These are phyloP conservation scores for Mormyrops attenuatus DNA, from an alignment of 2,797 vertebrate species.

Conservation along the genomic window DNA sequence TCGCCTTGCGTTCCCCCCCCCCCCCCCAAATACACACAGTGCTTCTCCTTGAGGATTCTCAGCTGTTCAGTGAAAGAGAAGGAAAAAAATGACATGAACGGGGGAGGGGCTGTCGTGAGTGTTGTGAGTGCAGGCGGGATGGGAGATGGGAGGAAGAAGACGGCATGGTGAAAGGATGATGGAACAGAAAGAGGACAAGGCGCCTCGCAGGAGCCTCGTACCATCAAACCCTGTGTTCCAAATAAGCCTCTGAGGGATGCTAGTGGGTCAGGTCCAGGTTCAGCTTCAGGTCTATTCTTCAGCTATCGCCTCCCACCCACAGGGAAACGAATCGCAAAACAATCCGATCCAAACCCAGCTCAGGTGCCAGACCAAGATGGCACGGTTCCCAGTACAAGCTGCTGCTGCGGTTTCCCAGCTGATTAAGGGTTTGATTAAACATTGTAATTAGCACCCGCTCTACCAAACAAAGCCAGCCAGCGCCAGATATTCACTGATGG, in stretches of 20 bases:
- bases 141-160: slow-evolving; percentile 2
- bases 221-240: neutral
- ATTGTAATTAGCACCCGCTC: slow-evolving; percentile 68
- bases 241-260: neutral
- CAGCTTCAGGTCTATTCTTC: neutral
- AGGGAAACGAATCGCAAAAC: slow-evolving; percentile 23
- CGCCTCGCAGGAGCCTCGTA: neutral
- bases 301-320: neutral
- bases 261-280: neutral
- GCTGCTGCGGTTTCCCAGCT: slow-evolving; percentile 38
- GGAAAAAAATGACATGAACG: slow-evolving; percentile 19
- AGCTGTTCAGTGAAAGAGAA: slow-evolving; percentile 34
- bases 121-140: slow-evolving; percentile 29
- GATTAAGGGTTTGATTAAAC: slow-evolving; percentile 71
- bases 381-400: slow-evolving; percentile 30
- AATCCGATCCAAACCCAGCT: slow-evolving; percentile 43
- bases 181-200: slow-evolving; percentile 2
- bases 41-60: slow-evolving; percentile 30
- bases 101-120: slow-evolving; percentile 21
- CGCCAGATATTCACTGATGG: neutral
- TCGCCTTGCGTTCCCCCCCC: neutral
- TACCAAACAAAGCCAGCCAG: slow-evolving; percentile 27
- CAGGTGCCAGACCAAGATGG: slow-evolving; percentile 56
- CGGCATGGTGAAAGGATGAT: slow-evolving; percentile 6
- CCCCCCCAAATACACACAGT: neutral